Evolutionary conservation across 2,113 vertebrate genomes (phyloP).

Genomic region (Mastomys natalensis): DNA sequence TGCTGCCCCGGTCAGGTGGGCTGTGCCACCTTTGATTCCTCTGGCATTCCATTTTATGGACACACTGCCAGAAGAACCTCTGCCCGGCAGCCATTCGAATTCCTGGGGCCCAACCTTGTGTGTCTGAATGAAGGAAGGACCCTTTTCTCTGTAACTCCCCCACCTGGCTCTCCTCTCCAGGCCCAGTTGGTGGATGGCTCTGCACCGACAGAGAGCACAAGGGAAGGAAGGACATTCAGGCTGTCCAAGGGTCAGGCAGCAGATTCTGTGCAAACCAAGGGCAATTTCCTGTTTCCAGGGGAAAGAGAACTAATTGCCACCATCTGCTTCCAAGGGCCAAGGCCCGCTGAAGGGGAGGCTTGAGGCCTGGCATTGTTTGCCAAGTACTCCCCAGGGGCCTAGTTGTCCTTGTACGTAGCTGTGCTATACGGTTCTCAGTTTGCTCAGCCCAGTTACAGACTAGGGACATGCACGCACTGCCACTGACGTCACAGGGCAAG

Average conservation of each 20-base stretch:
- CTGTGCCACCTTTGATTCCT: background rate
- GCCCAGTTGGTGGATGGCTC: background rate
- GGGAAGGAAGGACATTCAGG: background rate
- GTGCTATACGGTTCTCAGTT: fast-evolving
- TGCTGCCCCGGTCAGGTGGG: background rate
- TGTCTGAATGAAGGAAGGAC: fast-evolving
- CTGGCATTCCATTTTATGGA: background rate
- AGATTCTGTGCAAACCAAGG: conserved; percentile 32
- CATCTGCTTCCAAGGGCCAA: background rate
- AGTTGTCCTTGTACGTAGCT: background rate
- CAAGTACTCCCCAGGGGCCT: background rate
- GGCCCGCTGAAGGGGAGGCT: background rate
- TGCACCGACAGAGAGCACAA: background rate
- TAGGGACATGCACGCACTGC: fast-evolving
- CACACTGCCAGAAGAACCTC: background rate
- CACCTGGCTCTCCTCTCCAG: background rate
- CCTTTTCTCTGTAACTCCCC: background rate
- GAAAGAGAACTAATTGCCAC: background rate
- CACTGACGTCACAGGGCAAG: fast-evolving
- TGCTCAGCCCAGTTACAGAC: background rate
- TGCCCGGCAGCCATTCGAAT: background rate
- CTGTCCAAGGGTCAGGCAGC: background rate
- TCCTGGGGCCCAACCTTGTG: background rate
- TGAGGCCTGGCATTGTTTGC: background rate
- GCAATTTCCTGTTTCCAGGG: conserved; percentile 44